Base-by-base conservation (phyloP, 2,797 vertebrate genomes). In the Mus caroli region DNA sequence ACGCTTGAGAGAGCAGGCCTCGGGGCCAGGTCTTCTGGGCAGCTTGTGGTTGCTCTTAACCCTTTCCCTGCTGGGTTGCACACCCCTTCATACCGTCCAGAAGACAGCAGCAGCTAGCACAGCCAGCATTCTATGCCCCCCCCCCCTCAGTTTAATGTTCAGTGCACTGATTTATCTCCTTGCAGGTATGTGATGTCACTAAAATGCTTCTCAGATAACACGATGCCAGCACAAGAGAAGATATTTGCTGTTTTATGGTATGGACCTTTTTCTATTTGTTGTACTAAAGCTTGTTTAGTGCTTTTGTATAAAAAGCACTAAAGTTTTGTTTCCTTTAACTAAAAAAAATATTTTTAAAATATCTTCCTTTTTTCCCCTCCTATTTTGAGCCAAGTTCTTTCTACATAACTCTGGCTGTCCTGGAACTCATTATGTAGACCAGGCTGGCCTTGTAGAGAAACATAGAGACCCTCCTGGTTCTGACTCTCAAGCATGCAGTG, bases 161-260 rank as follows among this genome's bases (percentile, higher is more conserved):
- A 43, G n/a, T 76, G 13, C 6, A 43, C 56, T 52, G 6, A 80
- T 92, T 37, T 95, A 1, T 97, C 97, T 97, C 75, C 50, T 88
- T 93, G 0, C 96, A 99, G 99, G 96, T 99, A 99, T 96, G 98
- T 99, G 46, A 98, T 99, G 98, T 99, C 99, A 79, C 98, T 99
- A 94, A 99, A 99, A 98, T 98, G 98, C 56, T 99, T 99, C 94
- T 96, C 95, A 4, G 99, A 99, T 40, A 92, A 98, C 10, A 98
- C 98, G 10, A 94, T 98, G 78, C 96, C 98, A 56, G 95, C 99
- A 60, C 97, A 99, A 20, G 99, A 99, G 97, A 99, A 99, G 96
- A 99, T 99, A 97, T 99, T 99, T 97, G 96, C 99, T 17, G 98
- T 99, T 95, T 98, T 99, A 97, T 99, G 99, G 99, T 99, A 96